phyloP scores from a whole-genome alignment of 2,113 vertebrate genomes.

The Micronycteris hirsuta region DNA sequence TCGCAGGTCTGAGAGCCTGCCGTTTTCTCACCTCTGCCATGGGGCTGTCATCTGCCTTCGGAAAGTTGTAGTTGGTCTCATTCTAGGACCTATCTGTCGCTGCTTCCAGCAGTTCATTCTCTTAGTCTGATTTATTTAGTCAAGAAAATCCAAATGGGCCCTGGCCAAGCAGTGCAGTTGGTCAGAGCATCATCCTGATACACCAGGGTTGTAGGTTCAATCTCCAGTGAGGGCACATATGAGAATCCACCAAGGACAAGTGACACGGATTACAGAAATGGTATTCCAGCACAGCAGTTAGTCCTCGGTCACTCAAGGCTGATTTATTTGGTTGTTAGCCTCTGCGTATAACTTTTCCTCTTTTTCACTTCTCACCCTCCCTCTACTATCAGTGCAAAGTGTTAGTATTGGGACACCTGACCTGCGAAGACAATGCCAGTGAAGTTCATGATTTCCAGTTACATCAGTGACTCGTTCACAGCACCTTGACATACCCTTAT shows the following conservation, averaged over 20 bases:
- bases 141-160: background rate
- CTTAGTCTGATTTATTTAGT: background rate
- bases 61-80: background rate
- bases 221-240: background rate
- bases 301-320: background rate
- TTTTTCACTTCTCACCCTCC: background rate
- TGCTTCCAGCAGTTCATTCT: background rate
- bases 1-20: background rate
- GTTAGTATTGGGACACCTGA: background rate
- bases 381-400: background rate
- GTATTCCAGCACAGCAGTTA: background rate
- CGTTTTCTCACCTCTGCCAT: background rate
- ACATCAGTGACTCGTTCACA: background rate
- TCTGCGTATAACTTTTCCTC: background rate
- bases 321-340: background rate
- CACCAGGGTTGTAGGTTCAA: background rate
- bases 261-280: background rate
- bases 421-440: background rate
- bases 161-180: background rate
- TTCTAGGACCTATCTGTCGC: background rate
- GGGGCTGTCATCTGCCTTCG: background rate
- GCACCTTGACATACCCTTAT: background rate
- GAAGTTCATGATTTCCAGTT: background rate
- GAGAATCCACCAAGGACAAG: background rate
- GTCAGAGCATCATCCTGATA: background rate